Percentiles rank a stretch among this genome's conserved stretches.
These are phyloP conservation scores for Cremastinae sp. DNA, from an alignment of 2,888 invertebrate genomes.

Conservation along the genomic window DNA sequence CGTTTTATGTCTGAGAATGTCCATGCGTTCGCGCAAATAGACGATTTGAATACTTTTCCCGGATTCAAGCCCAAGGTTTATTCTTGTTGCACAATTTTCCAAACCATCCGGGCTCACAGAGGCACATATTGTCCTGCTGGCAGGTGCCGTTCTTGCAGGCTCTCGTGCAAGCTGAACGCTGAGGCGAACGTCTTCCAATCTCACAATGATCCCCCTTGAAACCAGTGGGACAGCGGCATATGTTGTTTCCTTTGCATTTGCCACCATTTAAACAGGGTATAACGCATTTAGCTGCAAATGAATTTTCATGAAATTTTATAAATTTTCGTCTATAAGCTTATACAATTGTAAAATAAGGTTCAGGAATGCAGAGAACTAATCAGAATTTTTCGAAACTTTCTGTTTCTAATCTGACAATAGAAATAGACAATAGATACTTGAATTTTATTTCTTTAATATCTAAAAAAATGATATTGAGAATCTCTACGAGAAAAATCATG, in stretches of 20 bases:
- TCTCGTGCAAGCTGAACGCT: conserved; percentile 87
- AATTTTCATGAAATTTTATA: too few species aligned
- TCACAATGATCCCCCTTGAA: conserved; percentile 95
- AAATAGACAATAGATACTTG: not conserved
- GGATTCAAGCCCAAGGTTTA: conserved; percentile 80
- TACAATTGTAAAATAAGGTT: too few species aligned
- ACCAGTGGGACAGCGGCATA: conserved; percentile 92
- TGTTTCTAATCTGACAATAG: too few species aligned
- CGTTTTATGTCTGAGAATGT: conserved; percentile 13
- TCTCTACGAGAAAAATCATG: too few species aligned
- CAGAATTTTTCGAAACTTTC: too few species aligned
- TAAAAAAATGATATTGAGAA: too few species aligned
- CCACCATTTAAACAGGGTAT: conserved; percentile 96
- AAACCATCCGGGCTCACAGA: conserved; percentile 91
- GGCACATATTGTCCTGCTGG: conserved; percentile 86
- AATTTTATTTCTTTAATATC: conserved; percentile 24
- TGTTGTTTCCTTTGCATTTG: conserved; percentile 93
- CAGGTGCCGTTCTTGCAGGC: conserved; percentile 91
- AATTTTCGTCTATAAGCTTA: too few species aligned
- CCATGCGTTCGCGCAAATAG: conserved; percentile 24
- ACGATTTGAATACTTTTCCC: not conserved
- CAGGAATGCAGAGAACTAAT: too few species aligned
- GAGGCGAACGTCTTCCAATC: conserved; percentile 87
- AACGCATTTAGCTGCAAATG: conserved; percentile 89
- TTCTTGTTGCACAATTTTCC: conserved; percentile 91